Evolutionary conservation across 2,888 invertebrate genomes (phyloP).

Genomic region (Drosophila kambysellisi): DNA sequence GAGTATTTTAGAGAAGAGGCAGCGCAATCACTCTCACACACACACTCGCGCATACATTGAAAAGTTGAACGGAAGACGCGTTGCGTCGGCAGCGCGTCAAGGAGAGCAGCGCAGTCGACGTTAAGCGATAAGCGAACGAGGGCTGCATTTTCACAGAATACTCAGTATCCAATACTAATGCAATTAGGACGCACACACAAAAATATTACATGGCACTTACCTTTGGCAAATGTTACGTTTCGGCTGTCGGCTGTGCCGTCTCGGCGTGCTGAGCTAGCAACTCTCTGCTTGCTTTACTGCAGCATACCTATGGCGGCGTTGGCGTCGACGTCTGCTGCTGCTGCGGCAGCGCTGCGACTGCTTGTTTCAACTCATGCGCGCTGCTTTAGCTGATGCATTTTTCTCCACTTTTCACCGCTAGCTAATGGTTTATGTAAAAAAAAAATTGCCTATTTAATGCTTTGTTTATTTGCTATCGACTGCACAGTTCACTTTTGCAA

Average conservation of each 20-base stretch:
- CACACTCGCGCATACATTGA: conserved; percentile 19
- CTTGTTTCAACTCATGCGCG: conserved; percentile 52
- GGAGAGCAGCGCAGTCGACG: conserved; percentile 37
- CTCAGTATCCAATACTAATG: conserved; percentile 16
- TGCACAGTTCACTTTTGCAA: conserved; percentile 39
- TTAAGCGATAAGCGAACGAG: conserved; percentile 40
- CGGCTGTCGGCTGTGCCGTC: conserved; percentile 33
- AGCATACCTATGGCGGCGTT: conserved; percentile 58
- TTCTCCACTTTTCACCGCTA: conserved; percentile 43
- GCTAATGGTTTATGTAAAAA: conserved; percentile 41
- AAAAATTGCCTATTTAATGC: conserved; percentile 31
- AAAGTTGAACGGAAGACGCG: conserved; percentile 41
- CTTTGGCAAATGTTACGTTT: conserved; percentile 76
- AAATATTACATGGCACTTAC: conserved; percentile 46
- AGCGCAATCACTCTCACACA: conserved; percentile 27
- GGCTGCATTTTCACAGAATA: conserved; percentile 8
- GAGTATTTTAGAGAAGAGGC: conserved; percentile 39
- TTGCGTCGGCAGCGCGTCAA: conserved; percentile 39
- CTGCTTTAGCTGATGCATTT: conserved; percentile 46
- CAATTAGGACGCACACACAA: conserved; percentile 17
- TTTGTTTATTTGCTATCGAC: conserved; percentile 34
- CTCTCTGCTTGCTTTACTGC: conserved; percentile 46
- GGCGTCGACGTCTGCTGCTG: conserved; percentile 36
- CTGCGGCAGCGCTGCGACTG: conserved; percentile 45
- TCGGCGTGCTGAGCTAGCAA: conserved; percentile 46